phyloP scores from a whole-genome alignment of 2,797 vertebrate genomes.

The Muscicapa striata region DNA sequence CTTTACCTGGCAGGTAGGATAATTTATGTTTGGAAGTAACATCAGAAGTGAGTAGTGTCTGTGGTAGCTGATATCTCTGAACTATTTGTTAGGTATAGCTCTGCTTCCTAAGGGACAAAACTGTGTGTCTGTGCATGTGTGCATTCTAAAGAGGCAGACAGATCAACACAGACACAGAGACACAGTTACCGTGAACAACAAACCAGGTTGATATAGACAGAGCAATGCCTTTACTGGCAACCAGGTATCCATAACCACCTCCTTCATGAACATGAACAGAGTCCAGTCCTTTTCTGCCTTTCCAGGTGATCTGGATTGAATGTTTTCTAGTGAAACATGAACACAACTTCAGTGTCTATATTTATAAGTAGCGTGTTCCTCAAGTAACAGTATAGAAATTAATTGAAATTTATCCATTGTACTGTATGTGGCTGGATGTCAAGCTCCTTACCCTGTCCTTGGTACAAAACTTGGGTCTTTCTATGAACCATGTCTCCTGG shows the following conservation, averaged over 20 bases:
- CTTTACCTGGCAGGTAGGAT: background rate
- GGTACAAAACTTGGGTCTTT: background rate
- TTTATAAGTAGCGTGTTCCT: background rate
- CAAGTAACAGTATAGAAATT: background rate
- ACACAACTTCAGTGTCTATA: background rate
- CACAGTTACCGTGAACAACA: background rate
- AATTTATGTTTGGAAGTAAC: background rate
- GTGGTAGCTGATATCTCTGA: background rate
- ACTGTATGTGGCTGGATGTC: background rate
- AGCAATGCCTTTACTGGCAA: background rate
- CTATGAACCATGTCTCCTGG: rapidly evolving
- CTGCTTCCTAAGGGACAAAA: background rate
- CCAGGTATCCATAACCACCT: no score
- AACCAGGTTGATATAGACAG: background rate
- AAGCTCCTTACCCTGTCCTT: background rate
- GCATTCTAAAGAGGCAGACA: background rate
- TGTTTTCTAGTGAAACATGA: background rate
- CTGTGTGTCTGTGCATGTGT: background rate
- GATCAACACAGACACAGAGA: background rate
- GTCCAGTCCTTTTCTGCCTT: background rate
- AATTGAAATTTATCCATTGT: background rate
- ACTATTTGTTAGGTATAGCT: background rate
- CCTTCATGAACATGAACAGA: background rate
- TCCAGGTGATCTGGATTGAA: no score
- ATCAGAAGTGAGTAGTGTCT: background rate